These are phyloP conservation scores for Heterotilapia buettikoferi DNA, from an alignment of 2,113 vertebrate genomes.

Conservation along the genomic window DNA sequence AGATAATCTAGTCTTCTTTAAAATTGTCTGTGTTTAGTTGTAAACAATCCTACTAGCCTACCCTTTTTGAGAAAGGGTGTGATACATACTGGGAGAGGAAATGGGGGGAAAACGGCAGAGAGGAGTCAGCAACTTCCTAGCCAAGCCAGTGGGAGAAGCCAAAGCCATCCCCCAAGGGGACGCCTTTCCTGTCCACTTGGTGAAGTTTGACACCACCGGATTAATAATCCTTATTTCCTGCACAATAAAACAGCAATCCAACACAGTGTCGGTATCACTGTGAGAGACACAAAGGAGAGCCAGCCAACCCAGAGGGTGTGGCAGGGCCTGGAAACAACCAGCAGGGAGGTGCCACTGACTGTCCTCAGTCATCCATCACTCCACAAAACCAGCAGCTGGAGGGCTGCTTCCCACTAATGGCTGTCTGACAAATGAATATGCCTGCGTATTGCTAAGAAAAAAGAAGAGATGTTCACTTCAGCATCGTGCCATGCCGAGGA, in stretches of 20 bases:
- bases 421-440: not conserved
- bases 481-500: not conserved
- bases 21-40: not conserved
- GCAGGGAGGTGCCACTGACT: constrained; percentile 21
- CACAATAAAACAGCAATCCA: not conserved
- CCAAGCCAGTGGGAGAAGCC: not conserved
- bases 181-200: not conserved
- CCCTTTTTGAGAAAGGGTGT: not conserved
- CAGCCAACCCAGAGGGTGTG: constrained; percentile 56
- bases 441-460: not conserved
- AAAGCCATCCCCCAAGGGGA: not conserved
- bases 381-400: not conserved
- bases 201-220: not conserved
- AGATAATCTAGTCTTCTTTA: not conserved
- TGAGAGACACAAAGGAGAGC: constrained; percentile 48
- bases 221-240: constrained; percentile 2
- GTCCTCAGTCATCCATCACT: constrained; percentile 6
- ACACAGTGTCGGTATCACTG: not conserved
- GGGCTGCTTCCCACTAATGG: not conserved
- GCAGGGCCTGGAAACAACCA: constrained; percentile 28
- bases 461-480: not conserved
- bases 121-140: not conserved
- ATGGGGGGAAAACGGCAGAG: not conserved
- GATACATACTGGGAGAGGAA: not conserved
- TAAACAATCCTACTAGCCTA: not conserved